Percentiles rank a stretch among this genome's conserved stretches.
These are phyloP conservation scores for Hemistola chrysoprasaria DNA, from an alignment of 2,888 invertebrate genomes.

Conservation along the genomic window DNA sequence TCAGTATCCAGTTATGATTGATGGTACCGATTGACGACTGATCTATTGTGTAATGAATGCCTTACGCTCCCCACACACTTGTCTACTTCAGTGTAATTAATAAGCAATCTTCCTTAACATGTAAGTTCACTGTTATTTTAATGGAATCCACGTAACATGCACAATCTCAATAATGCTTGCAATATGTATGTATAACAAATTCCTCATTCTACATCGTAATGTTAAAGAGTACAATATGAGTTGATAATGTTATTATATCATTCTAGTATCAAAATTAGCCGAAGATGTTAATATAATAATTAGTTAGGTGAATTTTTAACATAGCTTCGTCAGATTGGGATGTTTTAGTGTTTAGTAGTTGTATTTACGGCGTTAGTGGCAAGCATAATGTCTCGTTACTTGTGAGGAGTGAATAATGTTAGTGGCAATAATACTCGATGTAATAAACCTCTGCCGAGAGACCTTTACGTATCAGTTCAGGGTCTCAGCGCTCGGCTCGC, in stretches of 20 bases:
- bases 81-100: constrained; percentile 66
- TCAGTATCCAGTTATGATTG: too few relatives aligned
- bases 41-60: constrained; percentile 37
- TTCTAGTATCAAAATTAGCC: constrained; percentile 83
- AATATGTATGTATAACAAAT: constrained; percentile 76
- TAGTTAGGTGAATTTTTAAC: constrained; percentile 81
- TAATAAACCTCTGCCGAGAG: constrained; percentile 61
- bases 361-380: constrained; percentile 69
- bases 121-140: constrained; percentile 60
- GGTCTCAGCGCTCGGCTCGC: constrained; percentile 41
- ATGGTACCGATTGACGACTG: too few relatives aligned
- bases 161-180: constrained; percentile 83
- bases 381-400: constrained; percentile 69
- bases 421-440: constrained; percentile 80
- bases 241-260: constrained; percentile 79
- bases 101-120: constrained; percentile 61
- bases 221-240: constrained; percentile 83
- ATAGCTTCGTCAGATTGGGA: constrained; percentile 83
- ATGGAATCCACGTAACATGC: constrained; percentile 71
- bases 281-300: constrained; percentile 82
- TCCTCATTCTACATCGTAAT: constrained; percentile 73
- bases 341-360: constrained; percentile 81
- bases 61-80: constrained; percentile 25
- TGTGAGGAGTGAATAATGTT: constrained; percentile 63
- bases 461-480: constrained; percentile 52